Evolutionary conservation across 2,888 invertebrate species (phyloP).

Genomic region (Melanotus villosus): DNA sequence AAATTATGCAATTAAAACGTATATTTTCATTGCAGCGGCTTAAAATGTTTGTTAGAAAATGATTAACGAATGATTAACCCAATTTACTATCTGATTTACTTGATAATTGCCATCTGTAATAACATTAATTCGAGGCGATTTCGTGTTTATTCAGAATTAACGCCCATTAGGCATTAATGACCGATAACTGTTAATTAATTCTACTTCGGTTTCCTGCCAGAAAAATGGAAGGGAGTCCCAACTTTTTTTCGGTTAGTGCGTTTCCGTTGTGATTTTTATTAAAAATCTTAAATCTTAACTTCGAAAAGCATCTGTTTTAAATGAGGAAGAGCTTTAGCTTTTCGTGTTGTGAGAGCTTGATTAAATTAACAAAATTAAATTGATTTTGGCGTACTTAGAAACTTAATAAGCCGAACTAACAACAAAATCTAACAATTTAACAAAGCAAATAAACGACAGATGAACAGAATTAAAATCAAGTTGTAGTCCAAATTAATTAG

Average conservation of each 20-base stretch:
- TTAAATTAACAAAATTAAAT: too few relatives aligned
- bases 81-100: conserved; percentile 20
- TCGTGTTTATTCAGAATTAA: conserved; percentile 15
- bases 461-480: too few relatives aligned
- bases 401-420: too few relatives aligned
- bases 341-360: too few relatives aligned
- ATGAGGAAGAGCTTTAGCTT: too few relatives aligned
- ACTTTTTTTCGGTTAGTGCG: not conserved
- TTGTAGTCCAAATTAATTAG: too few relatives aligned
- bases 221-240: conserved; percentile 1
- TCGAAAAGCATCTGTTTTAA: too few relatives aligned
- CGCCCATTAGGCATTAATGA: not conserved
- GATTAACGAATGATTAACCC: conserved; percentile 28
- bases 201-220: not conserved
- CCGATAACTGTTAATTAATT: conserved; percentile 9
- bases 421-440: too few relatives aligned
- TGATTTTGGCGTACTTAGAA: too few relatives aligned
- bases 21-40: not conserved
- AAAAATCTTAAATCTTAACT: too few relatives aligned
- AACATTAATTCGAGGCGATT: conserved; percentile 18
- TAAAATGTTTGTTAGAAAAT: conserved; percentile 8
- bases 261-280: not conserved
- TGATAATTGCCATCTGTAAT: conserved; percentile 26
- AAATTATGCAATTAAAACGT: not conserved
- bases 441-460: too few relatives aligned